These are phyloP conservation scores for Pectinophora gossypiella DNA, from an alignment of 1,140 invertebrate genomes.

Conservation along the genomic window DNA sequence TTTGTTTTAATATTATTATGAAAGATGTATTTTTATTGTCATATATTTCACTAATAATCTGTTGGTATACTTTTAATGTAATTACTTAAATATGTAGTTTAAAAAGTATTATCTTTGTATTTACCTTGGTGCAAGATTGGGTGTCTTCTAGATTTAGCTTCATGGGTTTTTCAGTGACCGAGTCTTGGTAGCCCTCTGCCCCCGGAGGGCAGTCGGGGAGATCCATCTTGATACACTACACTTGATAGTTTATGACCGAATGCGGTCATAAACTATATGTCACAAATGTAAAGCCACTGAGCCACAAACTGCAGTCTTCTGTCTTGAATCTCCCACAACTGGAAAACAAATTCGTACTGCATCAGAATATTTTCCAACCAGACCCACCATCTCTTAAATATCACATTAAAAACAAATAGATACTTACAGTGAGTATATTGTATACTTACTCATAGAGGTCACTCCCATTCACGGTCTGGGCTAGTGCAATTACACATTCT, in stretches of 20 bases:
- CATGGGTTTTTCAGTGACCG: constrained; percentile 54
- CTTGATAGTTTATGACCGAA: constrained; percentile 58
- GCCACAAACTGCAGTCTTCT: constrained; percentile 24
- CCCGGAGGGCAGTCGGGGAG: constrained; percentile 65
- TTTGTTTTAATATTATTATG: too few species aligned
- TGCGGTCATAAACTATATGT: constrained; percentile 52
- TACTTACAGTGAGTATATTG: constrained; percentile 4
- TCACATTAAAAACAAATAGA: constrained; percentile 8
- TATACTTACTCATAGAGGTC: not conserved
- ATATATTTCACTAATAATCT: too few species aligned
- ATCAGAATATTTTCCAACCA: constrained; percentile 13
- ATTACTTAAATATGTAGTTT: too few species aligned
- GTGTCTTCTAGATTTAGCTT: constrained; percentile 40
- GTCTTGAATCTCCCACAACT: constrained; percentile 21
- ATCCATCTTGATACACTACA: constrained; percentile 67
- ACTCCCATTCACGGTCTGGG: not conserved
- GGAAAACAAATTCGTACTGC: constrained; percentile 30
- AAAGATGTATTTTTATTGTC: too few species aligned
- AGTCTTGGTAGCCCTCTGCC: constrained; percentile 58
- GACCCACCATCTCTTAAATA: not conserved
- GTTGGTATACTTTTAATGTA: too few species aligned
- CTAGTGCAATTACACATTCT: not conserved
- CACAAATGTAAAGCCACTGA: constrained; percentile 19
- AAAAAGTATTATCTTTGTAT: too few species aligned
- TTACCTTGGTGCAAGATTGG: constrained; percentile 66